Evolutionary conservation across 2,888 invertebrate genomes (phyloP), one percentile per base, ranked within the genome.

Genomic region (Drosophila formosana): DNA sequence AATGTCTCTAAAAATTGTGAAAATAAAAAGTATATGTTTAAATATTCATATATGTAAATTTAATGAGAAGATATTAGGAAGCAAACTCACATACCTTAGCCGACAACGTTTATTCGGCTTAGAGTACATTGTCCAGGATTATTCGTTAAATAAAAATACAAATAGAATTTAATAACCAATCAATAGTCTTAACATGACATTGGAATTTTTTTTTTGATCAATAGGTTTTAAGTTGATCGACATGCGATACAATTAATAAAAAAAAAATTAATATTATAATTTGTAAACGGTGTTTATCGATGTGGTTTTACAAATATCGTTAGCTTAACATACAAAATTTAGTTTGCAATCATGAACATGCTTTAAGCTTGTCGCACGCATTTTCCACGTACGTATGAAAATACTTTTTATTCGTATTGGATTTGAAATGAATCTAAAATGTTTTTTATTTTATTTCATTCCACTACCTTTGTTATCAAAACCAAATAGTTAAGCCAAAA

Each of bases 401-500:
- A n/a, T 32, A 3, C 11, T n/a, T 8, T 47, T 39, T 23, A 25
- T 46, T 34, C 6, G 3, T 62, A 73, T 28, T 28, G 9, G 25
- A 9, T 11, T 37, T 23, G 32, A 3, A 64, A 26, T 49, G 3
- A 45, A 57, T 39, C 7, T 50, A 26, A 55, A 23, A 4, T 25
- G 13, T 13, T 4, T 56, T 39, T 46, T 25, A 23, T 18, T 3
- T 58, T 49, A 43, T 18, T 45, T 37, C 26, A 41, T 25, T 43
- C 34, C 13, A 32, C 32, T 32, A 32, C 9, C 8, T 32, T 11
- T n/a, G 11, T 37, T 37, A 37, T 37, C 4, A 11, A 11, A 37
- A 37, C 37, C n/a, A 11, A n/a, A 96, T 93, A 98, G 98, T 98
- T 92, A 98, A 98, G 94, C 98, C 98, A 72, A 95, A 96, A 89